Evolutionary conservation across 2,113 vertebrate genomes (phyloP).

Genomic region (Bufo gargarizans): DNA sequence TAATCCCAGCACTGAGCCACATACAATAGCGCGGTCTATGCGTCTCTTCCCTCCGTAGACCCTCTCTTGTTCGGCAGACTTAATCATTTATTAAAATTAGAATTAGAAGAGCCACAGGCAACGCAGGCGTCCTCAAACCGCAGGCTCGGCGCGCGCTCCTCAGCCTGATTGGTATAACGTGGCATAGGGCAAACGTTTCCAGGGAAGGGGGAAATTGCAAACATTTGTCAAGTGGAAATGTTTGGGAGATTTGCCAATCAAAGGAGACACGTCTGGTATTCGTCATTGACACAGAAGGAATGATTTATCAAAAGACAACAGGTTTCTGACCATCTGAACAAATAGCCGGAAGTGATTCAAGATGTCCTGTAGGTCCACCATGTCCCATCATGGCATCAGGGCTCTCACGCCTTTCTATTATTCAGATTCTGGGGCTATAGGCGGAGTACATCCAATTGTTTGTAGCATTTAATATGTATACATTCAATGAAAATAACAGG

Average conservation of each 20-base stretch:
- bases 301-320: conserved; percentile 26
- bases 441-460: background rate
- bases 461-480: background rate
- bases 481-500: too few species aligned
- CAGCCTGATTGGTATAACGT: conserved; percentile 14
- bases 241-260: background rate
- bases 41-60: background rate
- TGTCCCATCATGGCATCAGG: background rate
- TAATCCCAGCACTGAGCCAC: conserved; percentile 20
- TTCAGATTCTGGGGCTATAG: background rate
- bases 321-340: conserved; percentile 1
- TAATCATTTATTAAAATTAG: conserved; percentile 10
- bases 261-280: conserved; percentile 17
- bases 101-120: conserved; percentile 15
- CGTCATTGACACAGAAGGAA: background rate
- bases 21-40: background rate
- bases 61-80: background rate
- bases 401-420: background rate
- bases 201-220: conserved; percentile 35
- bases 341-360: background rate
- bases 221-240: conserved; percentile 39
- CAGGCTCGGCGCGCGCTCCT: background rate
- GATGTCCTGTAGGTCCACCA: background rate
- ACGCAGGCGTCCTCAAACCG: background rate
- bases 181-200: background rate